Conservation (phyloP, 2,113 vertebrate genomes). For the Rostratula benghalensis region DNA sequence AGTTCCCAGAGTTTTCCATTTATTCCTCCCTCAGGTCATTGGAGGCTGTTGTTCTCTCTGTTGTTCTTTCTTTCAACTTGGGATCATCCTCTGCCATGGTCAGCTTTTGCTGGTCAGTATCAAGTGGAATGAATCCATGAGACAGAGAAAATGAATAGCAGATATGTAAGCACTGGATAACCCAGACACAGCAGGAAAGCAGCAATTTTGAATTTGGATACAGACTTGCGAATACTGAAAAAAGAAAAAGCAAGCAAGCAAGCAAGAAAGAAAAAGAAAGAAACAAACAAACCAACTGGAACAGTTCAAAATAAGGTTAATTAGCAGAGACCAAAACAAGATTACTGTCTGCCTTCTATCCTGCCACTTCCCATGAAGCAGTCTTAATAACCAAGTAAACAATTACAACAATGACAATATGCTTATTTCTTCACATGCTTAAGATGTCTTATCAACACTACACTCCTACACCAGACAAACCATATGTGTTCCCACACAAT, state of each 20-base stretch:
- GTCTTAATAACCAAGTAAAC: background rate
- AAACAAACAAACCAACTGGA: background rate
- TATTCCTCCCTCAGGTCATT: background rate
- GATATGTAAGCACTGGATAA: background rate
- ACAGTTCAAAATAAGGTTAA: background rate
- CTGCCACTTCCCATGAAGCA: background rate
- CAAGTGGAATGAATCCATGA: background rate
- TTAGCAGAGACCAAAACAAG: background rate
- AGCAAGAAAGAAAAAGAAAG: too few relatives aligned
- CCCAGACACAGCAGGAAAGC: background rate
- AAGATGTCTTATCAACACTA: background rate
- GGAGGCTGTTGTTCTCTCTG: background rate
- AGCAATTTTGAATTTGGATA: background rate
- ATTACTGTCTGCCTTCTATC: background rate
- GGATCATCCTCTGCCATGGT: background rate
- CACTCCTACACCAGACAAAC: background rate
- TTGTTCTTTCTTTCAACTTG: background rate
- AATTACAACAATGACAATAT: background rate
- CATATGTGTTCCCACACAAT: background rate
- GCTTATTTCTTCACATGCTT: background rate
- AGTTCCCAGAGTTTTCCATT: conserved; percentile 3
- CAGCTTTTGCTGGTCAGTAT: background rate
- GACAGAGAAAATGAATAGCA: background rate
- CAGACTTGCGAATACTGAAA: background rate
- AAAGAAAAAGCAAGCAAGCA: background rate